Evolutionary conservation across 2,888 invertebrate species (phyloP), one percentile per base, ranked within the genome.

Genomic region (Cremastinae sp.): DNA sequence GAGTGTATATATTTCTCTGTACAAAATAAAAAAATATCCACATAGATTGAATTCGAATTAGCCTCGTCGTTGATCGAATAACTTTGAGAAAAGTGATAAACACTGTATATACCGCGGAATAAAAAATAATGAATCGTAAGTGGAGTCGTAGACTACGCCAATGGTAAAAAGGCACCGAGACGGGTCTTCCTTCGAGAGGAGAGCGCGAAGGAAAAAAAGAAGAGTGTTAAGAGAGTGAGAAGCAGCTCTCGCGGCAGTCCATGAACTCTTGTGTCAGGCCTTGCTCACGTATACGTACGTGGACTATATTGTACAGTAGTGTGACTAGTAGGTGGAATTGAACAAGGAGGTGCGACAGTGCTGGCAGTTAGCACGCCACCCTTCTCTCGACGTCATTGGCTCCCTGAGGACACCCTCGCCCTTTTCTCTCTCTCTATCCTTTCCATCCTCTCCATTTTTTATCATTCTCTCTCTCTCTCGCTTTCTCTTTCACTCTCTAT

Each of bases 181-280:
- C 66, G 68, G 65, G 62, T 77, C 78, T 81, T 80, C 78, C 80
- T 78, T 58, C 77, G 74, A 75, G 74, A 45, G 76, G 61, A 76
- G 14, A 75, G 78, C 76, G 28, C 28, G 5, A 28, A 28, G 28
- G 5, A 28, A 5, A 28, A 28, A 28, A 28, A 28, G 28, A 28
- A 5, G 28, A 28, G 28, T n/a, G n/a, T n/a, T n/a, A 28, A 28
- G 5, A 28, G 5, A 28, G 5, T 75, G 73, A 75, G 74, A 74
- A 73, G 78, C 76, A 74, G 79, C 79, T 79, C 75, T 79, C 79
- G 78, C 76, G 76, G 76, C 79, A 76, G 75, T 78, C 75, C 74
- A 66, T 80, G 78, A 78, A 75, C 74, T 62, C 49, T 73, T 64
- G 71, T 72, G 77, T 79, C 77, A 80, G 75, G 70, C 80, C 81